These are phyloP conservation scores for Pocillopora damicornis DNA, from an alignment of 64 coral and sea anemone genomes.

Conservation along the genomic window DNA sequence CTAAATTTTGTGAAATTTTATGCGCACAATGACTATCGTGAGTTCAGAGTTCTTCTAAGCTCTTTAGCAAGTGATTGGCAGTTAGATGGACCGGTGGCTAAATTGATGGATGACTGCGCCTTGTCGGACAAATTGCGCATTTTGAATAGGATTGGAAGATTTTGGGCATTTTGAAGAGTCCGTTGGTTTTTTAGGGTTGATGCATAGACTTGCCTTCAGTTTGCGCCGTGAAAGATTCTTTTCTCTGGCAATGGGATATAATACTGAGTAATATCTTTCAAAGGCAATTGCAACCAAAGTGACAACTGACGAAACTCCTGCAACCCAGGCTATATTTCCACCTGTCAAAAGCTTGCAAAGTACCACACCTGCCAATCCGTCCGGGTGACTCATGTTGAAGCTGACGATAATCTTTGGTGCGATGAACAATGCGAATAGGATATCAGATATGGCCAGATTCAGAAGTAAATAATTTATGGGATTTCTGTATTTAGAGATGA, in stretches of 20 bases:
- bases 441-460: slow-evolving; percentile 1
- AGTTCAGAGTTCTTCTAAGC: not conserved
- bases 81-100: too few species aligned
- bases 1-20: not conserved
- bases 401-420: not conserved
- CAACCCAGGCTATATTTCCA: not conserved
- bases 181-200: too few species aligned
- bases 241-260: not conserved
- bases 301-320: not conserved
- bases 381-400: not conserved
- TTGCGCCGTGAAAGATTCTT: not conserved
- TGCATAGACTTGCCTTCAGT: not conserved
- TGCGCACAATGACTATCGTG: too few species aligned
- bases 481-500: not conserved
- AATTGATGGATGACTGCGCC: too few species aligned
- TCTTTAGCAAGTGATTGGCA: too few species aligned
- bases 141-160: too few species aligned
- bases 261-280: not conserved
- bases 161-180: too few species aligned
- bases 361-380: not conserved
- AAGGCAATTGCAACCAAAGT: not conserved
- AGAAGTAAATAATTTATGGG: slow-evolving; percentile 15
- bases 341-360: not conserved
- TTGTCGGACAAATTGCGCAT: too few species aligned
- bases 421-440: not conserved